Percentiles rank a stretch among this genome's conserved stretches.
Evolutionary conservation across 2,888 invertebrate genomes (phyloP).

Genomic region (Chrysomela aeneicollis): DNA sequence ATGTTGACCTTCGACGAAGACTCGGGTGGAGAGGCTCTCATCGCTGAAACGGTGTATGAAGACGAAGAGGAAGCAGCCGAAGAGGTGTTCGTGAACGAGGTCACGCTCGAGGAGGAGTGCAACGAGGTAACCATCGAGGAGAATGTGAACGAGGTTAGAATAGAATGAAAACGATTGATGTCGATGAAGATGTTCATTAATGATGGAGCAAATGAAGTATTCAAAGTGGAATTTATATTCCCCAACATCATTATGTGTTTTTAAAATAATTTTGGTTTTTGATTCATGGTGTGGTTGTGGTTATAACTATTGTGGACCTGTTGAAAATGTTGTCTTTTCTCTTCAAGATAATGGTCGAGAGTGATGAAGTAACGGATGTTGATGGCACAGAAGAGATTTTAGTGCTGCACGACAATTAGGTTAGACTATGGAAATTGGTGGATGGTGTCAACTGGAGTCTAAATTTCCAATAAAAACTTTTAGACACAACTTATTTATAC

Average conservation of each 20-base stretch:
- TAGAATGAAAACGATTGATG: slow-evolving; percentile 27
- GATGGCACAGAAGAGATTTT: not conserved
- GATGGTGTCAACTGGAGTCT: too few species aligned
- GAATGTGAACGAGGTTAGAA: slow-evolving; percentile 43
- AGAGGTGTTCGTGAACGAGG: slow-evolving; percentile 56
- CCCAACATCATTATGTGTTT: too few species aligned
- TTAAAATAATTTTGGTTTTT: too few species aligned
- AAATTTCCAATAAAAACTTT: too few species aligned
- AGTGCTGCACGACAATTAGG: slow-evolving; percentile 5
- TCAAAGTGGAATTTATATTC: too few species aligned
- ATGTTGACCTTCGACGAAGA: slow-evolving; percentile 28
- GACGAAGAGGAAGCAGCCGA: slow-evolving; percentile 27
- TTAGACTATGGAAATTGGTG: not conserved
- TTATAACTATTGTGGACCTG: not conserved
- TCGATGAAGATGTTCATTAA: slow-evolving; percentile 17
- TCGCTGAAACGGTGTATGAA: slow-evolving; percentile 27
- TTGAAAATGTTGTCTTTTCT: not conserved
- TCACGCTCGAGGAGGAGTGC: slow-evolving; percentile 57
- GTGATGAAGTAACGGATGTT: not conserved
- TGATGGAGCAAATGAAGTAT: too few species aligned
- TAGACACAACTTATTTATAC: too few species aligned
- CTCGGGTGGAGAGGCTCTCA: not conserved
- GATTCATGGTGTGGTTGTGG: too few species aligned
- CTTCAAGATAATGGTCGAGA: slow-evolving; percentile 5
- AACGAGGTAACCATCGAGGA: slow-evolving; percentile 55